phyloP scores from a whole-genome alignment of 92 coral and sea anemone species.

The Metridium senile region DNA sequence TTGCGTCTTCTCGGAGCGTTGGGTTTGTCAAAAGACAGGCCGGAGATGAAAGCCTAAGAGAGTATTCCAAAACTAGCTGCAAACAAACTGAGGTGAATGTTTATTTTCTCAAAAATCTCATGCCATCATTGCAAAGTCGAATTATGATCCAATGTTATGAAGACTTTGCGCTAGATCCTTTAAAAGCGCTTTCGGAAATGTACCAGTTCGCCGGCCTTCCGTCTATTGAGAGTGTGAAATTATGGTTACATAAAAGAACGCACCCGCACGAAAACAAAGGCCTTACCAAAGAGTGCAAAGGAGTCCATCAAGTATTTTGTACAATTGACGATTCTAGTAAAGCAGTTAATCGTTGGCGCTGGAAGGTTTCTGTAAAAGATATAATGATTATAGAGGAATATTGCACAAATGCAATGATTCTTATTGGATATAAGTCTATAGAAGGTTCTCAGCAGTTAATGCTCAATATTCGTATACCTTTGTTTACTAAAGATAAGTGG shows the following conservation, averaged over 20 bases:
- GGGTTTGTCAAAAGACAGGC: neutral
- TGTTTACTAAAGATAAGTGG: slow-evolving; percentile 38
- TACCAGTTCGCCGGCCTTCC: slow-evolving; percentile 37
- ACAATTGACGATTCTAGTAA: slow-evolving; percentile 19
- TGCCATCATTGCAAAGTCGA: slow-evolving; percentile 11
- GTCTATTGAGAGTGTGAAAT: neutral
- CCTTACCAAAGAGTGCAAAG: neutral
- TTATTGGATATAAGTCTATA: slow-evolving; percentile 33
- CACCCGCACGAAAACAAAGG: neutral
- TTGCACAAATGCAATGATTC: slow-evolving; percentile 34
- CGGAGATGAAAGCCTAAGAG: neutral
- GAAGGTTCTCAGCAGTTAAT: slow-evolving; percentile 18
- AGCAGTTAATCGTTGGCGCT: slow-evolving; percentile 39
- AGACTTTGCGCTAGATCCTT: slow-evolving; percentile 42
- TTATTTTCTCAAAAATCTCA: slow-evolving; percentile 18
- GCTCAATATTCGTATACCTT: slow-evolving; percentile 18
- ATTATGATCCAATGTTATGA: slow-evolving; percentile 39
- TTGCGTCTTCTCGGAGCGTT: slow-evolving; percentile 34
- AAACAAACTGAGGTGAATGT: slow-evolving; percentile 27
- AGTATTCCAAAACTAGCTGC: slow-evolving; percentile 11
- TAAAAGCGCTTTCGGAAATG: slow-evolving; percentile 19
- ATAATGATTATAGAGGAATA: slow-evolving; percentile 37
- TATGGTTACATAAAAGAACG: neutral
- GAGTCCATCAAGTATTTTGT: slow-evolving; percentile 11
- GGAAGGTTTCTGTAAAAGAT: slow-evolving; percentile 9